Percentiles rank a stretch among this genome's conserved stretches.
phyloP scores from a whole-genome alignment of 2,797 vertebrate species.

The Karalla daura region DNA sequence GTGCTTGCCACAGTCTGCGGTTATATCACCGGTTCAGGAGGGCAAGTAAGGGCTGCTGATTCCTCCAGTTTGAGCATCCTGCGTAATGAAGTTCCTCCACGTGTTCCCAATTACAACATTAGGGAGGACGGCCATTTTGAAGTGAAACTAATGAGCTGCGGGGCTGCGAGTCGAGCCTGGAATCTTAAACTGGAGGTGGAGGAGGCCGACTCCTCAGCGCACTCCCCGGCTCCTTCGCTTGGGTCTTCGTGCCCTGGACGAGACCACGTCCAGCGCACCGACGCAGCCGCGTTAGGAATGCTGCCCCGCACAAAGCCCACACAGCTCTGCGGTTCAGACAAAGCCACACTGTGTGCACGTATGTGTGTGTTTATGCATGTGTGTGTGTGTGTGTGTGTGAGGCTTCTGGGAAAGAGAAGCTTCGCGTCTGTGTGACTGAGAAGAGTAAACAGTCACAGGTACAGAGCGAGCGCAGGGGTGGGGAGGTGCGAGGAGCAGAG shows the following conservation, averaged over 20 bases:
- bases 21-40: slow-evolving; percentile 30
- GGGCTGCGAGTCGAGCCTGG: slow-evolving; percentile 51
- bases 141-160: slow-evolving; percentile 72
- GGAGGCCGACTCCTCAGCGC: slow-evolving; percentile 42
- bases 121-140: slow-evolving; percentile 76
- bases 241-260: slow-evolving; percentile 14
- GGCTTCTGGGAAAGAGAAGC: slow-evolving; percentile 57
- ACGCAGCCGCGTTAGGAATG: slow-evolving; percentile 69
- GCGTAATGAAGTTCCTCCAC: slow-evolving; percentile 62
- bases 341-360: slow-evolving; percentile 63
- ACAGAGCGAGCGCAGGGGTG: slow-evolving; percentile 23
- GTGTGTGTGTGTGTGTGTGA: slow-evolving; percentile 17
- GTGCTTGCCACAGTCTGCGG: slow-evolving; percentile 31
- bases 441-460: slow-evolving; percentile 73
- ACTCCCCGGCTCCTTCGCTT: slow-evolving; percentile 23
- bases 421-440: slow-evolving; percentile 51
- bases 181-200: slow-evolving; percentile 61
- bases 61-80: slow-evolving; percentile 30
- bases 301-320: slow-evolving; percentile 61
- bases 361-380: slow-evolving; percentile 15
- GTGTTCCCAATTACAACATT: slow-evolving; percentile 76
- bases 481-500: slow-evolving; percentile 21
- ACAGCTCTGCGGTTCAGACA: slow-evolving; percentile 59
- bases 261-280: slow-evolving; percentile 59
- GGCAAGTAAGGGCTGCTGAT: slow-evolving; percentile 30